Evolutionary conservation across 2,888 invertebrate genomes (phyloP).

Genomic region (Cylindroiulus punctatus): DNA sequence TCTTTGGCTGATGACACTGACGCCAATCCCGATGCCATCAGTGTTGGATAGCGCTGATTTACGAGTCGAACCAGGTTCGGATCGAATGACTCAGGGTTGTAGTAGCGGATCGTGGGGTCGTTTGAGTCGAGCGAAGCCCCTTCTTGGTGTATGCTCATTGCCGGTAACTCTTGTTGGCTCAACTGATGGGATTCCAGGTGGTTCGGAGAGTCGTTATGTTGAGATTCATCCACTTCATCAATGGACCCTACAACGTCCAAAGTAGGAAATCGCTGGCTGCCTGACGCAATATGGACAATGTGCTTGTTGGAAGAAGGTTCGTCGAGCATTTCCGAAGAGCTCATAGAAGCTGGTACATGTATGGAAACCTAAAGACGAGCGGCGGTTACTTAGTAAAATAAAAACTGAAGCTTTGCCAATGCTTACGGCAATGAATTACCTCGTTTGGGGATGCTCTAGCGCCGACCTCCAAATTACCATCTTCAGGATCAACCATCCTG

Average conservation of each 20-base stretch:
- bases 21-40: constrained; percentile 32
- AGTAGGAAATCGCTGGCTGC: background rate
- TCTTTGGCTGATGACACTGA: constrained; percentile 26
- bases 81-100: constrained; percentile 44
- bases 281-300: background rate
- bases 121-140: background rate
- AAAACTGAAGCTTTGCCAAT: no score
- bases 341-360: constrained; percentile 16
- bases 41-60: constrained; percentile 36
- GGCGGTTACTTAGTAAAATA: background rate
- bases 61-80: constrained; percentile 44
- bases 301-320: constrained; percentile 1
- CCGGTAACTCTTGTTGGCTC: background rate
- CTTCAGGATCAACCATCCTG: background rate
- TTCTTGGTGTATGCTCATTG: constrained; percentile 28
- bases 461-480: constrained; percentile 44
- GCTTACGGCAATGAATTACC: no score
- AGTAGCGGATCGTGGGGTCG: constrained; percentile 37
- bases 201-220: background rate
- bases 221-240: constrained; percentile 34
- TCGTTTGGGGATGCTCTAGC: constrained; percentile 1
- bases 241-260: constrained; percentile 37
- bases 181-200: constrained; percentile 15
- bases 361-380: background rate
- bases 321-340: constrained; percentile 43